A percentile compares a stretch with the other conserved stretches of the same genome.
Conservation (phyloP, 2,888 invertebrate species). For the Suillia variegata region DNA sequence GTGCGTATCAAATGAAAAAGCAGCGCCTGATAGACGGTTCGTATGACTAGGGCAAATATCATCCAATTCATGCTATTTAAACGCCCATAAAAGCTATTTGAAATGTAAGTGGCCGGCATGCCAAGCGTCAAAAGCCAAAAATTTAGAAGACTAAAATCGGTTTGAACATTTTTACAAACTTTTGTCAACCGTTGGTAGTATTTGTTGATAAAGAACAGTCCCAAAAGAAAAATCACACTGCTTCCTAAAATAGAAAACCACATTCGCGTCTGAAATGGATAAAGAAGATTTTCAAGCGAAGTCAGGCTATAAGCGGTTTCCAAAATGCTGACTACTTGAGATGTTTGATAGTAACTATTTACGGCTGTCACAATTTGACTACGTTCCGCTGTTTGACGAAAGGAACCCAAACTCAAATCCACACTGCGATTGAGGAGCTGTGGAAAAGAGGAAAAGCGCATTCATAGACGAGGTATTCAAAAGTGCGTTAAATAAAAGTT, state of each 20-base stretch:
- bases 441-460: neutral
- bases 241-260: conserved; percentile 30
- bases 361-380: conserved; percentile 34
- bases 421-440: conserved; percentile 30
- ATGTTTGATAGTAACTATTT: conserved; percentile 38
- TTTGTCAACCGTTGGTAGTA: conserved; percentile 18
- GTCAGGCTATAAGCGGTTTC: conserved; percentile 28
- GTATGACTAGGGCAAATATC: conserved; percentile 17
- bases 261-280: conserved; percentile 33
- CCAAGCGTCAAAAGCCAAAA: conserved; percentile 31
- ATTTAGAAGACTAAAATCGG: conserved; percentile 23
- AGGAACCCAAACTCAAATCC: conserved; percentile 40
- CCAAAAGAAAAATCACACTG: conserved; percentile 23
- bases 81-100: conserved; percentile 21
- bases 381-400: conserved; percentile 33
- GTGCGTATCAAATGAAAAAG: conserved; percentile 44
- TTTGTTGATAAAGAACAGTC: conserved; percentile 24
- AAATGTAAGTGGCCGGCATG: conserved; percentile 27
- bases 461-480: neutral
- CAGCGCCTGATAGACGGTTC: conserved; percentile 46
- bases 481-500: neutral
- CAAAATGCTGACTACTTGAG: conserved; percentile 33
- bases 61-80: conserved; percentile 28
- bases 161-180: too few relatives aligned
- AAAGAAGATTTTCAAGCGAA: conserved; percentile 36